Evolutionary conservation across 2,797 vertebrate species (phyloP).

Genomic region (Enteromius treurensis): DNA sequence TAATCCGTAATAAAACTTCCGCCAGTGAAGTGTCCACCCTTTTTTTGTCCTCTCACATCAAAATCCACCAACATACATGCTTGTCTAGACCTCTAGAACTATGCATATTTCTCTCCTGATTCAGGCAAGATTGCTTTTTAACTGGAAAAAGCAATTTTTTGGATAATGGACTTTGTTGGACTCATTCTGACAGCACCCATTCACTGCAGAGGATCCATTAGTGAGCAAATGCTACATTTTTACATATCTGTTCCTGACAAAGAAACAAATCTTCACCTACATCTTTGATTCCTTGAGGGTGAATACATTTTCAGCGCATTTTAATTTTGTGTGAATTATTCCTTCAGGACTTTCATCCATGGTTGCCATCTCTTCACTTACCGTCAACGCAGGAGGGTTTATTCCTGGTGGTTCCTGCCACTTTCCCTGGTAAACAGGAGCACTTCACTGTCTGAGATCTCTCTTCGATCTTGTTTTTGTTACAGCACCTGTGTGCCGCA

Average conservation of each 20-base stretch:
- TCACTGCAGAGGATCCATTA: neutral
- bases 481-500: constrained; percentile 98
- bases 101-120: neutral
- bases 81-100: neutral
- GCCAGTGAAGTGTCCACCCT: neutral
- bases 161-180: neutral
- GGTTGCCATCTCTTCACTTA: constrained; percentile 72
- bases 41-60: neutral
- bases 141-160: neutral
- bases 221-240: neutral
- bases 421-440: constrained; percentile 97
- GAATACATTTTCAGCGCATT: neutral
- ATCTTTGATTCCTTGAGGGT: neutral
- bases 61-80: neutral
- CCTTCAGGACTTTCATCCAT: neutral
- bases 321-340: neutral
- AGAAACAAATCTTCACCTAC: neutral
- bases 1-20: neutral
- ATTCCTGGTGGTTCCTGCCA: constrained; percentile 96
- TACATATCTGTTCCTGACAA: neutral
- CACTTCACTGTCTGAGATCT: constrained; percentile 98
- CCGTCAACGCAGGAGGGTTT: constrained; percentile 97
- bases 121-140: neutral
- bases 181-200: neutral
- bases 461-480: constrained; percentile 99